Evolutionary conservation across 2,113 vertebrate genomes (phyloP).

Genomic region (Cisticola juncidis): DNA sequence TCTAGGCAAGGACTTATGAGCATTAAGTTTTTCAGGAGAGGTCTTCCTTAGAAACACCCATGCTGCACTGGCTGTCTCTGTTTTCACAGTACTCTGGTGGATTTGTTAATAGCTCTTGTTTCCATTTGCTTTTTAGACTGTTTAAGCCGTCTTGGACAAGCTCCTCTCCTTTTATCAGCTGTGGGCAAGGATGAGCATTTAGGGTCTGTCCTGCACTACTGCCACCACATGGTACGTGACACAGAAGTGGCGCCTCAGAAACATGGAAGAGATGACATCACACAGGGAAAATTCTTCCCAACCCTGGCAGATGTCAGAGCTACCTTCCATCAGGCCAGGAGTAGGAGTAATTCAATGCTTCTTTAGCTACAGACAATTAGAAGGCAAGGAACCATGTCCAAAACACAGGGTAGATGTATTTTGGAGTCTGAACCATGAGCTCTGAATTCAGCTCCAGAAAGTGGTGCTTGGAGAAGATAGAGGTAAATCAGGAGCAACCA

Average conservation of each 20-base stretch:
- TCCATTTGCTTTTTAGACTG: constrained; percentile 74
- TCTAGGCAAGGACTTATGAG: not conserved
- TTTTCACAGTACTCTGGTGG: not conserved
- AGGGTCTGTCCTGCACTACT: constrained; percentile 77
- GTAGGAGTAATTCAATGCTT: not conserved
- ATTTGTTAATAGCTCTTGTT: not conserved
- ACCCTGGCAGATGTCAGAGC: not conserved
- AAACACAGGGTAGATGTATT: not conserved
- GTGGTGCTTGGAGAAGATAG: not conserved
- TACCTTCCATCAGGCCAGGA: not conserved
- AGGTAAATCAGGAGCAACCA: not conserved
- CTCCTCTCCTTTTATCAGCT: constrained; percentile 83
- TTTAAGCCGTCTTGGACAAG: constrained; percentile 81
- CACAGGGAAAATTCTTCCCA: not conserved
- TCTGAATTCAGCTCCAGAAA: not conserved
- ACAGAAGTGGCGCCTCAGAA: not conserved
- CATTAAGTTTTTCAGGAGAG: not conserved
- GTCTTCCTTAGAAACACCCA: not conserved
- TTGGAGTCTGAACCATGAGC: not conserved
- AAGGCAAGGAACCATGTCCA: not conserved
- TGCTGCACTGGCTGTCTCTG: not conserved
- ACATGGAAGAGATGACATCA: not conserved
- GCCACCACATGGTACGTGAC: constrained; percentile 84
- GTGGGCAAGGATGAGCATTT: constrained; percentile 82
- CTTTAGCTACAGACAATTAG: not conserved